phyloP scores from a whole-genome alignment of 2,797 vertebrate genomes.

The Coregonus sp. region DNA sequence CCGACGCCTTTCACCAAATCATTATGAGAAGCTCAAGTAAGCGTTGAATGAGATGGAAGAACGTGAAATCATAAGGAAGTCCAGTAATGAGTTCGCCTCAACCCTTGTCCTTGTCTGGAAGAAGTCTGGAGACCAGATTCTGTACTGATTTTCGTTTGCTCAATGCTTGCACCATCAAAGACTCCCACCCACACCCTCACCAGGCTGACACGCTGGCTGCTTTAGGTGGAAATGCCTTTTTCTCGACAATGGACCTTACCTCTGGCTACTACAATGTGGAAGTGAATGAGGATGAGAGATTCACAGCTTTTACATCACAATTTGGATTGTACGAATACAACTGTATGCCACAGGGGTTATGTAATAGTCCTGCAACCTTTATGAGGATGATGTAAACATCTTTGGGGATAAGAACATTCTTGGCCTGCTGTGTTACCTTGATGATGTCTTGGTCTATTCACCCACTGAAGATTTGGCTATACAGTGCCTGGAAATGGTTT shows the following conservation, averaged over 20 bases:
- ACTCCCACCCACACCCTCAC: neutral
- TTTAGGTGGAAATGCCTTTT: too few relatives aligned
- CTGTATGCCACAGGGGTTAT: too few relatives aligned
- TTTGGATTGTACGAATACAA: neutral
- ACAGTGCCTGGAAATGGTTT: slow-evolving; percentile 26
- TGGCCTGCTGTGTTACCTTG: neutral
- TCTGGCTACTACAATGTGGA: slow-evolving; percentile 1
- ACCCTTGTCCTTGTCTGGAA: too few relatives aligned
- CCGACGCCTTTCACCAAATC: neutral
- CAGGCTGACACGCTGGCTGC: too few relatives aligned
- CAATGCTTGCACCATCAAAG: neutral
- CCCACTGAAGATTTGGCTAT: neutral
- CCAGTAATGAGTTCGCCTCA: too few relatives aligned
- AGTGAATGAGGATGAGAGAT: neutral
- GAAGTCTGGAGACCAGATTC: neutral
- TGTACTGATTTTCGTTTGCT: neutral
- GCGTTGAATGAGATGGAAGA: too few relatives aligned
- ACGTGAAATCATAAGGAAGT: too few relatives aligned
- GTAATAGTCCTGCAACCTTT: neutral
- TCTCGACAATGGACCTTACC: too few relatives aligned
- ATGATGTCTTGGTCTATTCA: slow-evolving; percentile 7
- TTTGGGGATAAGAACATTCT: slow-evolving; percentile 38
- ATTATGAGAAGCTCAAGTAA: neutral
- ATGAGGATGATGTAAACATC: slow-evolving; percentile 41
- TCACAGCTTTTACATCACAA: neutral